Evolutionary conservation across 2,797 vertebrate genomes (phyloP), one percentile per base, ranked within the genome.

Genomic region (Pelodytes ibericus): DNA sequence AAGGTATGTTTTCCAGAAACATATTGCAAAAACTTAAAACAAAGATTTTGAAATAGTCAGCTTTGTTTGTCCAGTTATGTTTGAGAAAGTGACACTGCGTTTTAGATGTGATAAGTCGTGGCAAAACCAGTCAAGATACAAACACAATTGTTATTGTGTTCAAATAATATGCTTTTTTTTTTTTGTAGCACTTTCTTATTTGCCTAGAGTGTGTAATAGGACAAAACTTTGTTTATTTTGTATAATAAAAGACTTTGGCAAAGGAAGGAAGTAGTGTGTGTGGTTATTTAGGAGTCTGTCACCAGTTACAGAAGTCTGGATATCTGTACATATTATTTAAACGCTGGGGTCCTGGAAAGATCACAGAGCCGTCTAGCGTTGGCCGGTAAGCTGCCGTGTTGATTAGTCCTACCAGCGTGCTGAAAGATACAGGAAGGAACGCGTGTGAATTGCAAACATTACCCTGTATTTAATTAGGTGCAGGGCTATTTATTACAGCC

Each of bases 271-370:
- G 76, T 59, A 59, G 63, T 72, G 67, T 78, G 70, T 78, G 76
- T 72, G 76, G 69, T 72, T 78, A 72, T 77, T 77, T 77, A 72
- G 75, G 75, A 61, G 63, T 79, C 76, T 79, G 76, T 78, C 75
- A 78, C 75, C 69, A 67, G 69, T 69, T 72, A 60, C 75, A 79
- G 72, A 72, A 79, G 76, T 72, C 70, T 79, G 76, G 76, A 59
- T 67, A 68, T 53, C 41, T 24, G 44, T 62, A 72, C 64, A 41
- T 73, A 73, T 79, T 79, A 62, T 73, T 72, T 79, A 68, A 61
- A 64, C 65, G 71, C 44, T 39, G 64, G 71, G 70, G 70, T 79
- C 76, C 72, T 72, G 62, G 72, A 51, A 47, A 56, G 76, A 72
- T 73, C 76, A 73, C 76, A 73, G 63, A 24, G 67, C 24, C 51